Evolutionary conservation across 2,113 vertebrate species (phyloP), one percentile per base, ranked within the genome.

Genomic region (Zosterops lateralis): DNA sequence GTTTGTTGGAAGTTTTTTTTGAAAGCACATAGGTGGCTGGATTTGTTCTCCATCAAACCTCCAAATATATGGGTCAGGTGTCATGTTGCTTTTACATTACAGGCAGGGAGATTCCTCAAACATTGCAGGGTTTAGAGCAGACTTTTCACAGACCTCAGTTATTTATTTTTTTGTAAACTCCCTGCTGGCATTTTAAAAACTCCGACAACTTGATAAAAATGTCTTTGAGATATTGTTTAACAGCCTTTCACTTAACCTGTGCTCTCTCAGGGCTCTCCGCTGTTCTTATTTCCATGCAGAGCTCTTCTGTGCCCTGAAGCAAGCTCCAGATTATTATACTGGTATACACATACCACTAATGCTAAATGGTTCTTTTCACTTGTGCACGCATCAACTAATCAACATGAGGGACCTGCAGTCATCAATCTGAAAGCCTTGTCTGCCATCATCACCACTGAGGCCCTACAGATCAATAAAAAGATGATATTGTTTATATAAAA

Each of bases 401-500:
- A 94, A 57, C 68, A 5, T 56, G 56, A 80, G 87, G 42, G 71
- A 90, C 44, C 36, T 60, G 34, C 36, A 83, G 57, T 48, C 92
- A 93, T 96, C 84, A 86, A 15, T 93, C 89, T 95, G 76, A 89
- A 90, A 95, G 40, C 32, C 82, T 80, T 57, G 48, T 85, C 95
- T 97, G 90, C 91, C 65, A 77, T 95, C 92, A 91, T 93, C 89
- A 72, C 68, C 74, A 29, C 61, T 67, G 85, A 95, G 78, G 53
- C 76, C 76, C 90, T 88, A 20, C 68, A 92, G 91, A 96, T 94
- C 94, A 96, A 96, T 93, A 76, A 89, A 96, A 95, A 84, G 70
- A 93, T 95, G 74, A 87, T 95, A 89, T 82, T 95, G 87, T 90
- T 96, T 93, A 87, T 93, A 93, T 93, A 82, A 96, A 93, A 92